Evolutionary conservation across 2,888 invertebrate genomes (phyloP).

Genomic region (Mystacides longicornis): DNA sequence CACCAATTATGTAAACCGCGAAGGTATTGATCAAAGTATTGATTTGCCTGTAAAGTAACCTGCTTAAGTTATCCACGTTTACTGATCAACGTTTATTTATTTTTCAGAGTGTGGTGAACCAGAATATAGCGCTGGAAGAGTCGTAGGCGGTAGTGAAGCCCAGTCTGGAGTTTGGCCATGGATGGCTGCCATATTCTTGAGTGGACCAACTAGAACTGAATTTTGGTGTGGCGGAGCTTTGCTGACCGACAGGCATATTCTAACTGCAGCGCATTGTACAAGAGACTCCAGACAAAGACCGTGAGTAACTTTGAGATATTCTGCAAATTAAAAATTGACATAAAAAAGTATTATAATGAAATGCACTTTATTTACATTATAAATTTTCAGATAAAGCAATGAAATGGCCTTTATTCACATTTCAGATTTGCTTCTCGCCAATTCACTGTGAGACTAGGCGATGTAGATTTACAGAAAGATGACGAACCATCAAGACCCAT

Average conservation of each 20-base stretch:
- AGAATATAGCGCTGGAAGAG: constrained; percentile 75
- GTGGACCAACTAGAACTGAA: constrained; percentile 75
- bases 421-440: constrained; percentile 78
- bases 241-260: constrained; percentile 68
- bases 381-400: too few species aligned
- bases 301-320: constrained; percentile 55
- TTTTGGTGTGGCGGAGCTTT: constrained; percentile 93
- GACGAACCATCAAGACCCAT: constrained; percentile 81
- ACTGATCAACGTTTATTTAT: neutral
- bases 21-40: too few species aligned
- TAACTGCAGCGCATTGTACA: constrained; percentile 93
- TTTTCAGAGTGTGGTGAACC: constrained; percentile 71
- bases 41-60: neutral
- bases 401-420: too few species aligned
- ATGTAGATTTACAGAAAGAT: constrained; percentile 76
- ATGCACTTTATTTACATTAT: neutral
- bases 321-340: too few species aligned
- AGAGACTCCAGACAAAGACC: constrained; percentile 81
- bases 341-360: neutral
- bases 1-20: constrained; percentile 48
- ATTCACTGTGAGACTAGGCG: constrained; percentile 83
- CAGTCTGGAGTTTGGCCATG: constrained; percentile 89
- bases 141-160: constrained; percentile 84
- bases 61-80: neutral
- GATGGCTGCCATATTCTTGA: constrained; percentile 92